phyloP scores from a whole-genome alignment of 1,140 invertebrate genomes.

The Danaus plexippus region DNA sequence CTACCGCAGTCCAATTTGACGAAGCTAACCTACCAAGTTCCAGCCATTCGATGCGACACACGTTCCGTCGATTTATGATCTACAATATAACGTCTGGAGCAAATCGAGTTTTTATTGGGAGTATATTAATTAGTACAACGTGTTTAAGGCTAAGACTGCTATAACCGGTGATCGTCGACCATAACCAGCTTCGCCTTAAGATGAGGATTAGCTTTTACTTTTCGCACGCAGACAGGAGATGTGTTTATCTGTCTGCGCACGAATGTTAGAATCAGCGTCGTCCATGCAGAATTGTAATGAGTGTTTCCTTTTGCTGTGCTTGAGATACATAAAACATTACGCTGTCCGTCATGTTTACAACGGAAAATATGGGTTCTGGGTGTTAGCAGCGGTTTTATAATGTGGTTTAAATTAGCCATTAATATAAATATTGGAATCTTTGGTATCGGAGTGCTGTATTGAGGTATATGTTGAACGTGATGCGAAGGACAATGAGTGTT shows the following conservation, averaged over 20 bases:
- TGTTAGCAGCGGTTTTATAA: conserved; percentile 51
- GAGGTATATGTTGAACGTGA: conserved; percentile 35
- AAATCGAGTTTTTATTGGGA: too few species aligned
- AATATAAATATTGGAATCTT: conserved; percentile 39
- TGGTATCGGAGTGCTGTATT: conserved; percentile 33
- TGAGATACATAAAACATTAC: conserved; percentile 65
- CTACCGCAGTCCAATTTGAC: conserved; percentile 56
- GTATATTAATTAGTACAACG: too few species aligned
- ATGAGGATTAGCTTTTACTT: conserved; percentile 51
- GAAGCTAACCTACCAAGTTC: conserved; percentile 39
- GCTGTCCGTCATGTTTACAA: conserved; percentile 62
- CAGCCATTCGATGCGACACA: conserved; percentile 45
- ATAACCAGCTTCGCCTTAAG: conserved; percentile 19
- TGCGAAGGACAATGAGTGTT: conserved; percentile 20
- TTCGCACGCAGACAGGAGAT: conserved; percentile 60
- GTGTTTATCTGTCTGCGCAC: conserved; percentile 52
- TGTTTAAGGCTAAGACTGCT: too few species aligned
- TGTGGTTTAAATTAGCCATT: conserved; percentile 56
- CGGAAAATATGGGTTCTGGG: conserved; percentile 53
- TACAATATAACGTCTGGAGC: conserved; percentile 16
- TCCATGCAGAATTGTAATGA: conserved; percentile 62
- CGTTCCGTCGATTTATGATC: conserved; percentile 52
- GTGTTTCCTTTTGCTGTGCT: conserved; percentile 59
- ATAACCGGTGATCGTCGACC: too few species aligned
- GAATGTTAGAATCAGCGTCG: conserved; percentile 58